Percentiles rank a stretch among this genome's conserved stretches.
Conservation (phyloP, 2,888 invertebrate species). For the Xestia sexstrigata region DNA sequence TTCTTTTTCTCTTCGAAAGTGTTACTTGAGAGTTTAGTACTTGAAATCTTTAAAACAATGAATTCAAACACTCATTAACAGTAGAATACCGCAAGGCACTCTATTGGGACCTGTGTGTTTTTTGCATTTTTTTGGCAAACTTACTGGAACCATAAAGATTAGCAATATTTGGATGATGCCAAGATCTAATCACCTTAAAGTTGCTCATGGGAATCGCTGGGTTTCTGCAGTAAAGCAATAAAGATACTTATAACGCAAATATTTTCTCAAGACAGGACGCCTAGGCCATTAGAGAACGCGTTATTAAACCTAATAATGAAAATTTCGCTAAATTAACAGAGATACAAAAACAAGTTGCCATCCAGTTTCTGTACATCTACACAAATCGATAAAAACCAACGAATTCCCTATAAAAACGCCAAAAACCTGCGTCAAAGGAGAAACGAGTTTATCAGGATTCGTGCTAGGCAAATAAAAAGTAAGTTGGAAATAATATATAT, state of each 20-base stretch:
- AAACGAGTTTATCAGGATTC: conserved; percentile 53
- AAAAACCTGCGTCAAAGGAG: conserved; percentile 22
- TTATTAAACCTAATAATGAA: conserved; percentile 9
- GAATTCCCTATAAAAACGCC: conserved; percentile 41
- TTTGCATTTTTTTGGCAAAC: neutral
- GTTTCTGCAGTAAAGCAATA: neutral
- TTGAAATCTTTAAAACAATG: neutral
- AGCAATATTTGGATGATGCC: neutral
- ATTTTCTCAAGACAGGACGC: neutral
- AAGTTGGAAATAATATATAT: conserved; percentile 15
- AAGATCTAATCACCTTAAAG: neutral
- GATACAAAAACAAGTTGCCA: conserved; percentile 19
- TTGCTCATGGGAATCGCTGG: neutral
- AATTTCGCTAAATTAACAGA: neutral
- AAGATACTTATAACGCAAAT: neutral
- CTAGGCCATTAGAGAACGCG: neutral
- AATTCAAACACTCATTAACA: neutral
- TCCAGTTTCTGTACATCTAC: conserved; percentile 29
- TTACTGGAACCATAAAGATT: neutral
- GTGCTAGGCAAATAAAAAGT: conserved; percentile 16
- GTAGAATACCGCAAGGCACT: conserved; percentile 33
- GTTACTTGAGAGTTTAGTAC: neutral
- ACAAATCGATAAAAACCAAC: conserved; percentile 37
- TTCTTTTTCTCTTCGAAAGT: neutral
- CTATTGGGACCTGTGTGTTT: conserved; percentile 18